These are phyloP conservation scores for Neodontobutis hainanensis DNA, from an alignment of 2,113 vertebrate species.

Conservation along the genomic window DNA sequence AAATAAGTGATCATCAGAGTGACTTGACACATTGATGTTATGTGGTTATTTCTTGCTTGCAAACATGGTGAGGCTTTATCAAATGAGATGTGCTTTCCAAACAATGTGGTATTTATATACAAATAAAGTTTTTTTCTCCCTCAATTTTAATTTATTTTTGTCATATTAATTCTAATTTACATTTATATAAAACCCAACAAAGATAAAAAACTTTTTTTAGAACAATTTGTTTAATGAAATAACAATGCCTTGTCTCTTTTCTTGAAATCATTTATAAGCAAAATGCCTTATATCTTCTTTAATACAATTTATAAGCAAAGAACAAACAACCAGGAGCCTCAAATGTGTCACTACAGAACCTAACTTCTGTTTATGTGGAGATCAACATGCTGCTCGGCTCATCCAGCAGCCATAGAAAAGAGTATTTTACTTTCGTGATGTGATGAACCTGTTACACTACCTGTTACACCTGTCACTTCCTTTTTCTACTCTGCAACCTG, in stretches of 20 bases:
- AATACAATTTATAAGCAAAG: slow-evolving; percentile 65
- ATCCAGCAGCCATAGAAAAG: slow-evolving; percentile 19
- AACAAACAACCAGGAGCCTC: slow-evolving; percentile 46
- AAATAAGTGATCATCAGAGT: slow-evolving; percentile 70
- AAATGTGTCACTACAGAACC: background rate
- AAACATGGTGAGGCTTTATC: slow-evolving; percentile 71
- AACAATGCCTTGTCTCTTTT: slow-evolving; percentile 40
- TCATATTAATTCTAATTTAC: slow-evolving; percentile 75
- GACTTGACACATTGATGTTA: slow-evolving; percentile 70
- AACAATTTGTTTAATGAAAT: slow-evolving; percentile 56
- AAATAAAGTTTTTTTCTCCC: slow-evolving; percentile 63
- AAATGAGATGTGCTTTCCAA: slow-evolving; percentile 74
- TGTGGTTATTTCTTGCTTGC: slow-evolving; percentile 68
- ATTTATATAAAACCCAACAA: slow-evolving; percentile 78
- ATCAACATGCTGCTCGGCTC: slow-evolving; percentile 17
- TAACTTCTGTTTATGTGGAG: slow-evolving; percentile 19
- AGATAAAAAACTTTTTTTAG: slow-evolving; percentile 69
- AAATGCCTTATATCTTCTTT: slow-evolving; percentile 63
- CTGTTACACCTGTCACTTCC: slow-evolving; percentile 40
- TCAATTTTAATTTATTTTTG: slow-evolving; percentile 25
- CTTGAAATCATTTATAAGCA: slow-evolving; percentile 66
- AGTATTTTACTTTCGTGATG: slow-evolving; percentile 16
- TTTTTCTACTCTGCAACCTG: slow-evolving; percentile 40
- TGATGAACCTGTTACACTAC: slow-evolving; percentile 13
- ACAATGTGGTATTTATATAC: slow-evolving; percentile 74